Evolutionary conservation across 2,113 vertebrate species (phyloP), one percentile per base, ranked within the genome.

Genomic region (Excalfactoria chinensis): DNA sequence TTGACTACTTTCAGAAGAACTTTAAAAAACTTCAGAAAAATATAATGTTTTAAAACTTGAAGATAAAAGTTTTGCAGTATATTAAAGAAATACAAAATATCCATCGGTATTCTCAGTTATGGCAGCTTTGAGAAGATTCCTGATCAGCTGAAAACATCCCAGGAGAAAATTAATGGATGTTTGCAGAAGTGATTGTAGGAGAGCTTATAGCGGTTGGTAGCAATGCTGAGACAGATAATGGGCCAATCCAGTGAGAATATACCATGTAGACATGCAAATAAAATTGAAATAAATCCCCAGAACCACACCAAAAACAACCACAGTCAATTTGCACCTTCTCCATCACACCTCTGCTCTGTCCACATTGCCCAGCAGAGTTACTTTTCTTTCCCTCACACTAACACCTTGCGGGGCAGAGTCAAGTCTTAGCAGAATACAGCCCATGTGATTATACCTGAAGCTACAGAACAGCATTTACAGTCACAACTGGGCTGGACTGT

Each of bases 321-420:
- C 72, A 53, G 58, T 3, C 62, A 71, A 73, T 93, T 96, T 83
- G 44, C 58, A 76, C 75, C 62, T 91, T 84, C 74, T 83, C 55
- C 66, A 86, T 81, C 69, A 40, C 32, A 14, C 34, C 59, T 62
- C 51, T 74, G 43, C 1, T 9, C 60, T 92, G 55, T 13, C 70
- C 56, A 7, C 51, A 74, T 49, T 60, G 63, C 66, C 74, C 71
- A 85, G 5, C 26, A 62, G 59, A 89, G 66, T 23, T 28, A 4
- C 74, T 58, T 85, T 85, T 77, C 60, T 40, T 81, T 32, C 71
- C 28, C 76, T 51, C 37, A 40, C 66, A 63, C 58, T 55, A 81
- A 62, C 0, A 3, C 41, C 46, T 84, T 32, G 37, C 67, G 69
- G 71, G 59, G 51, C 30, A 34, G 59, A 66, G 71, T 40, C 13